phyloP scores from a whole-genome alignment of 2,113 vertebrate genomes.

The Corapipo altera region DNA sequence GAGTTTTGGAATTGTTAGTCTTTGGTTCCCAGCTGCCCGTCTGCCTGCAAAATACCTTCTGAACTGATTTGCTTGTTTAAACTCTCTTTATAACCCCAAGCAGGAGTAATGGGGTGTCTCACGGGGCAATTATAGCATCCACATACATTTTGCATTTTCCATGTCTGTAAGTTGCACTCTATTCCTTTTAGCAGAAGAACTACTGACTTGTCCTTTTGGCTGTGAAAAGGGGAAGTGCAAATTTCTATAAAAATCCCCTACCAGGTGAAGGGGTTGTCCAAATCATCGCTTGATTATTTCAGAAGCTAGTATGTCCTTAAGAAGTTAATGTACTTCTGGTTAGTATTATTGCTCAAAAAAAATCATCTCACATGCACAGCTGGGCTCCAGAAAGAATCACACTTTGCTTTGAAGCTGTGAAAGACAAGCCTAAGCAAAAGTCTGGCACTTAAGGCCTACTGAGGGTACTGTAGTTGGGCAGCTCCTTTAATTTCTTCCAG shows the following conservation, averaged over 20 bases:
- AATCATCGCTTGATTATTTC: background rate
- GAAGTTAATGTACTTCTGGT: background rate
- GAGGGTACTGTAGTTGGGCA: background rate
- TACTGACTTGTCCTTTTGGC: background rate
- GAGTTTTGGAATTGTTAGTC: background rate
- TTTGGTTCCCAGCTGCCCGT: background rate
- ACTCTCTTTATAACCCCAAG: background rate
- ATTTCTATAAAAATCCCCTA: background rate
- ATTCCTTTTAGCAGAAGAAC: background rate
- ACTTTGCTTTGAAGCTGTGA: conserved; percentile 10
- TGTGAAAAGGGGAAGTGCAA: background rate
- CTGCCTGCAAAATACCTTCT: background rate
- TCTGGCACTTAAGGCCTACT: background rate
- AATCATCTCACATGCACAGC: background rate
- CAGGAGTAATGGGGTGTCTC: background rate
- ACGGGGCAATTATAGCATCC: background rate
- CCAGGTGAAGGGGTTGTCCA: background rate
- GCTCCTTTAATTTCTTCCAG: background rate
- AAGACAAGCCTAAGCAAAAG: background rate
- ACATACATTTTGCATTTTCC: background rate
- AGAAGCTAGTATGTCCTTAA: background rate
- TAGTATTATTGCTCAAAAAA: background rate
- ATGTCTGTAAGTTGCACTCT: background rate
- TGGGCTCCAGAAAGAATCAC: background rate
- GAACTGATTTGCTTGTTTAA: background rate